Evolutionary conservation across 2,113 vertebrate species (phyloP).

Genomic region (Bubo scandiacus): DNA sequence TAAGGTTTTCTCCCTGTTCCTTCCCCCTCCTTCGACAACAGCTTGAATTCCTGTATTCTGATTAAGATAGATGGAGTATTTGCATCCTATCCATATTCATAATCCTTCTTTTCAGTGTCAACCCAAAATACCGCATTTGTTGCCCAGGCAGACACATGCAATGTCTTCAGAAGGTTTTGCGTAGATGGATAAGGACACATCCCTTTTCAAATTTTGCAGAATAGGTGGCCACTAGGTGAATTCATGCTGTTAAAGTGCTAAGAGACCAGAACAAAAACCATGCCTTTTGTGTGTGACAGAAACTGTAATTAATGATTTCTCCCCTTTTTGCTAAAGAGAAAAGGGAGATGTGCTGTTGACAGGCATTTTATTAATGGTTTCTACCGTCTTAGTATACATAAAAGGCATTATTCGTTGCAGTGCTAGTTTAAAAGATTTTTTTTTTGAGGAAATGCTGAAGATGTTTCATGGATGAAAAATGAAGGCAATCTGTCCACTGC

Average conservation of each 20-base stretch:
- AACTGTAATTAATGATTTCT: conserved; percentile 96
- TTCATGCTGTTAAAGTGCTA: conserved; percentile 80
- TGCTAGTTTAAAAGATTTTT: conserved; percentile 80
- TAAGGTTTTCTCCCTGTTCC: conserved; percentile 15
- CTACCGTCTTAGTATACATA: conserved; percentile 87
- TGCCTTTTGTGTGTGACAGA: conserved; percentile 87
- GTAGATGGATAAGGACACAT: conserved; percentile 73
- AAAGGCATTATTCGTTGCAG: conserved; percentile 88
- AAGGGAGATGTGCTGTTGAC: conserved; percentile 83
- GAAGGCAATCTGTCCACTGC: conserved; percentile 84
- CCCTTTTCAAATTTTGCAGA: conserved; percentile 84
- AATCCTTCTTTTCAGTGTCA: conserved; percentile 75
- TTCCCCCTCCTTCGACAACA: conserved; percentile 63
- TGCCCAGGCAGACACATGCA: conserved; percentile 82
- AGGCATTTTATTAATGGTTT: conserved; percentile 96
- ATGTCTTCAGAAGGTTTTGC: conserved; percentile 79
- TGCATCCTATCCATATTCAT: conserved; percentile 85
- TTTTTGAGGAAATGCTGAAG: conserved; percentile 81
- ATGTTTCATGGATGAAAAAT: conserved; percentile 88
- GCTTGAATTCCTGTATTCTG: conserved; percentile 80
- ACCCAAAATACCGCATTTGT: conserved; percentile 79
- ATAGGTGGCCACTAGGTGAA: conserved; percentile 88
- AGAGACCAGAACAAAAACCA: conserved; percentile 79
- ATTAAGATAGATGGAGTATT: conserved; percentile 83
- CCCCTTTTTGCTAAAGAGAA: conserved; percentile 84